Evolutionary conservation across 2,797 vertebrate species (phyloP).

Genomic region (Martes flavigula): DNA sequence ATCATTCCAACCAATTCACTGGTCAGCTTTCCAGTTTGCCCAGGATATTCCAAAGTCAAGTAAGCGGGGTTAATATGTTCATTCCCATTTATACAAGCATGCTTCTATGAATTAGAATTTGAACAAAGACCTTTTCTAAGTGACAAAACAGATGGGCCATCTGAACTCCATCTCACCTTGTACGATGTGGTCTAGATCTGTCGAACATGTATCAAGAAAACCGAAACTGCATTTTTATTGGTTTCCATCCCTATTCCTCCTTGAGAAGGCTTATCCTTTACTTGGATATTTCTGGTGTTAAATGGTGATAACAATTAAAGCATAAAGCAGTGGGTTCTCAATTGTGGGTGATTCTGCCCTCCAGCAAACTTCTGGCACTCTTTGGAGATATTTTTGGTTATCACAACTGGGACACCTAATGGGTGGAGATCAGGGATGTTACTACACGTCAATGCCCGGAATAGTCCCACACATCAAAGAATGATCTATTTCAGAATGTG

Average conservation of each 20-base stretch:
- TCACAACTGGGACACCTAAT: background rate
- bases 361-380: background rate
- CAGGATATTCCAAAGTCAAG: background rate
- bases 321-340: background rate
- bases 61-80: background rate
- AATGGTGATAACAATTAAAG: background rate
- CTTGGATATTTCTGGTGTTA: background rate
- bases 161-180: background rate
- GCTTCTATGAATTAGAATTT: background rate
- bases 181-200: background rate
- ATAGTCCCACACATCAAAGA: background rate
- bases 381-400: background rate
- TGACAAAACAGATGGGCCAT: background rate
- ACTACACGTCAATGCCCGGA: background rate
- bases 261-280: background rate
- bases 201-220: background rate
- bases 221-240: slow-evolving; percentile 6
- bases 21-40: background rate
- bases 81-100: background rate
- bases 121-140: background rate
- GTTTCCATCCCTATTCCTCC: background rate
- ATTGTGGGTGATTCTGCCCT: background rate
- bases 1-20: background rate
- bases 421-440: background rate
- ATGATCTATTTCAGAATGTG: background rate